These are phyloP conservation scores for Embiotoca jacksoni DNA, from an alignment of 2,113 vertebrate genomes.

Conservation along the genomic window DNA sequence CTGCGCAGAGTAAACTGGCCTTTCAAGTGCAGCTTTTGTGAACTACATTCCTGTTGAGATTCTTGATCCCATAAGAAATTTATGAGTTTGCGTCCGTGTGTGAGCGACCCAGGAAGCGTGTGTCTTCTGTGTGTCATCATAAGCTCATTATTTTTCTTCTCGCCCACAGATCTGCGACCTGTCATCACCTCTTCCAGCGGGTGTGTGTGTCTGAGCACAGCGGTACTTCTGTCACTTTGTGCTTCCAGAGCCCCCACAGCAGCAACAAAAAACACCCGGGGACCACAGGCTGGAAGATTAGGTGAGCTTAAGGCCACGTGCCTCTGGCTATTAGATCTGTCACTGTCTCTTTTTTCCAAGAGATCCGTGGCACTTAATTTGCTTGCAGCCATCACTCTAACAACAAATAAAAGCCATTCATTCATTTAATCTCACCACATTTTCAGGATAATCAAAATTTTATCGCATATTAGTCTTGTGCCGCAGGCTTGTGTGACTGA, in stretches of 20 bases:
- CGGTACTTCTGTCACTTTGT: conserved; percentile 66
- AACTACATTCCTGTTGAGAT: conserved; percentile 62
- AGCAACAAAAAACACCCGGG: conserved; percentile 34
- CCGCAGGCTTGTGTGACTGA: neutral
- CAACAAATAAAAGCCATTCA: conserved; percentile 25
- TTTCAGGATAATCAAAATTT: conserved; percentile 42
- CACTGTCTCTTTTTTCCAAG: conserved; percentile 43
- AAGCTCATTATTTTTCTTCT: conserved; percentile 81
- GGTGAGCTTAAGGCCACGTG: conserved; percentile 73
- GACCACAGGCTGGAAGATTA: conserved; percentile 62
- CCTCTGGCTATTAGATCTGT: conserved; percentile 61
- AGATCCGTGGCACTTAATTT: conserved; percentile 33
- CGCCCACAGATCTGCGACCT: conserved; percentile 76
- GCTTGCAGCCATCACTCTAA: conserved; percentile 19
- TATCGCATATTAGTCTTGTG: conserved; percentile 23
- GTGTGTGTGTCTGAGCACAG: conserved; percentile 55
- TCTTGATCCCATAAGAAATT: conserved; percentile 73
- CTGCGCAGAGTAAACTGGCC: conserved; percentile 59
- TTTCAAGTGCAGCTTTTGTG: conserved; percentile 69
- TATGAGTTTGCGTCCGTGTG: conserved; percentile 44
- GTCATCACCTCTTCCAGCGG: conserved; percentile 72
- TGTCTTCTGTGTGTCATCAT: conserved; percentile 76
- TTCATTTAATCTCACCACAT: conserved; percentile 36
- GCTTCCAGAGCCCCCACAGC: conserved; percentile 41
- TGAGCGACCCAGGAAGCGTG: conserved; percentile 36